Base-by-base conservation (phyloP, 37 sponge, comb jelly and placozoan species). In the Corticium candelabrum region DNA sequence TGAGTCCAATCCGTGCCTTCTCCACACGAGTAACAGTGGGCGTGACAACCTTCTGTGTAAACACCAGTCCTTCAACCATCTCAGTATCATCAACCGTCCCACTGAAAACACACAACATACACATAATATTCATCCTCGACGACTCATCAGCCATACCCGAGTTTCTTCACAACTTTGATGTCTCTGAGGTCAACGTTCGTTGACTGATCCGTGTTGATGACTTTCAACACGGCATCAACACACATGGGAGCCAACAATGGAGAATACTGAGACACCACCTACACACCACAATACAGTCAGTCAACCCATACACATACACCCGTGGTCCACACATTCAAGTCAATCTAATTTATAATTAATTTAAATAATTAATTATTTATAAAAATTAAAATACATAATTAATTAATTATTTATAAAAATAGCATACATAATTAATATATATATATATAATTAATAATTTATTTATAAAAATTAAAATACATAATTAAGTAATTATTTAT, bases 21-120 rank as follows among this genome's bases (percentile, higher is more conserved):
- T 99, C 99, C 74, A 90, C 89, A n/a, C 91, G 77, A 11, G 86
- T 80, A 39, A 90, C 77, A 34, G 96, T 92, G 38, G 92, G 86
- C 30, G 99, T 90, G 7, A 91, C 87, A 5, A 90, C 91, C 68
- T 90, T 95, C 83, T 95, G 90, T 40, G 95, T 97, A 79, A 99
- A 75, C n/a, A 99, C 99, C 37, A 99, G 85, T 0, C 99, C 99
- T 34, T 99, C 96, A 3, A 99, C 90, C 79, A 99, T 86, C 77
- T 95, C 90, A 37, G 99, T 99, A 77, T 99, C 99, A 68, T 99
- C 99, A 15, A 99, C 89, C 34, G 99, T 99, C 30, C 99, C 99
- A n/a, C 96, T 94, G 72, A 1, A 80, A 32, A 76, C 15, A 76
- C 33, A 21, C 56, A 43, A 43, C 56, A n/a, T n/a, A n/a, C n/a